These are phyloP conservation scores for Anastrepha ludens DNA, from an alignment of 1,140 invertebrate species.

Conservation along the genomic window DNA sequence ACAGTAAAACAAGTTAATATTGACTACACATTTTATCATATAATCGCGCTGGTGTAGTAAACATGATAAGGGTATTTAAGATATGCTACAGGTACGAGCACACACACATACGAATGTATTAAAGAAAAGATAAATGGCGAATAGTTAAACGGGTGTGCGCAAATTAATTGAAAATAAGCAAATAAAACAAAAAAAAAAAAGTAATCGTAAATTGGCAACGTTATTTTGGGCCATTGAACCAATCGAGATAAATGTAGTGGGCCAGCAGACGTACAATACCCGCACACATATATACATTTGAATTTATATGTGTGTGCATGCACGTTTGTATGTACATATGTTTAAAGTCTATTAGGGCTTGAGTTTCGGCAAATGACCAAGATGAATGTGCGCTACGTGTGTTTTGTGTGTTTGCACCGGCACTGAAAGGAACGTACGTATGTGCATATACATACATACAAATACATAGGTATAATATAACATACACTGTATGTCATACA, in stretches of 20 bases:
- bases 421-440: not conserved
- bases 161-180: not conserved
- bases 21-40: not conserved
- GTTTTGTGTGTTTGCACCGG: not conserved
- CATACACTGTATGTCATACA: no score
- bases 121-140: not conserved
- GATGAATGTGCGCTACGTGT: not conserved
- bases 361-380: not conserved
- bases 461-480: not conserved
- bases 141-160: not conserved
- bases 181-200: not conserved
- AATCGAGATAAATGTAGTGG: slow-evolving; percentile 1
- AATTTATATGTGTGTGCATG: no score
- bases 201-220: not conserved
- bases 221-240: slow-evolving; percentile 28
- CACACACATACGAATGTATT: not conserved
- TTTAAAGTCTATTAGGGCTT: no score
- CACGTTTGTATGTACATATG: no score
- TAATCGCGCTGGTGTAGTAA: not conserved
- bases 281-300: not conserved
- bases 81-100: not conserved
- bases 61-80: slow-evolving; percentile 11
- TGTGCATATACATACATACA: not conserved
- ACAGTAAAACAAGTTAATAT: slow-evolving; percentile 29
- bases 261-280: not conserved